These are phyloP conservation scores for Enteromius paludinosus DNA, from an alignment of 2,797 vertebrate species.

Conservation along the genomic window DNA sequence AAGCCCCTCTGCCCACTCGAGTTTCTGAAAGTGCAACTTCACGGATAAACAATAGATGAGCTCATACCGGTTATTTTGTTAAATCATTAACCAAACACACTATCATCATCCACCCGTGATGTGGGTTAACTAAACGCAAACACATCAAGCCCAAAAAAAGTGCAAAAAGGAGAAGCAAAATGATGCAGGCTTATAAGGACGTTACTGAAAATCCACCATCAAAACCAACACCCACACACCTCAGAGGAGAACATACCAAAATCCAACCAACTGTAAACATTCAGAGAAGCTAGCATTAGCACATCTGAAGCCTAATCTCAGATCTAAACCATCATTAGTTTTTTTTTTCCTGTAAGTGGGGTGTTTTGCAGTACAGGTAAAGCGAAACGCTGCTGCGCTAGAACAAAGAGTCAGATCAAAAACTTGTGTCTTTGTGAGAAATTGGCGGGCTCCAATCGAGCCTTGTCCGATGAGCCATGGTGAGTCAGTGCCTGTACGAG, in stretches of 20 bases:
- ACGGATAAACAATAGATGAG: slow-evolving; percentile 62
- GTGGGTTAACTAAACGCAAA: slow-evolving; percentile 58
- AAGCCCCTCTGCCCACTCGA: slow-evolving; percentile 22
- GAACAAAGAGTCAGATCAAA: slow-evolving; percentile 70
- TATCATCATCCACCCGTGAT: slow-evolving; percentile 65
- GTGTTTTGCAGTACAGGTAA: slow-evolving; percentile 23
- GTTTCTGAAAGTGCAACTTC: slow-evolving; percentile 55
- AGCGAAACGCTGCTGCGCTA: slow-evolving; percentile 55
- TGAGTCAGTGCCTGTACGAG: slow-evolving; percentile 79
- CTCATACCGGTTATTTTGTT: slow-evolving; percentile 64
- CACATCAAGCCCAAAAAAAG: not conserved
- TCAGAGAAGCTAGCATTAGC: slow-evolving; percentile 23
- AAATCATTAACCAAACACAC: slow-evolving; percentile 74
- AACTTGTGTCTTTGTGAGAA: slow-evolving; percentile 62
- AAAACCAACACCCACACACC: slow-evolving; percentile 40
- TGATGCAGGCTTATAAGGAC: not conserved
- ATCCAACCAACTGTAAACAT: slow-evolving; percentile 35
- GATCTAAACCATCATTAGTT: slow-evolving; percentile 3
- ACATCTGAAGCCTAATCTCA: slow-evolving; percentile 18
- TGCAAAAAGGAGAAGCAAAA: not conserved
- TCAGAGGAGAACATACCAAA: slow-evolving; percentile 36
- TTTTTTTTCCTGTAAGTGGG: not conserved
- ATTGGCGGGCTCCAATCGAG: slow-evolving; percentile 73
- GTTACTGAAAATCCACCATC: slow-evolving; percentile 16
- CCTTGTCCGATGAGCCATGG: slow-evolving; percentile 76